Conservation (phyloP, 2,113 vertebrate genomes). For the Atlantisia rogersi region DNA sequence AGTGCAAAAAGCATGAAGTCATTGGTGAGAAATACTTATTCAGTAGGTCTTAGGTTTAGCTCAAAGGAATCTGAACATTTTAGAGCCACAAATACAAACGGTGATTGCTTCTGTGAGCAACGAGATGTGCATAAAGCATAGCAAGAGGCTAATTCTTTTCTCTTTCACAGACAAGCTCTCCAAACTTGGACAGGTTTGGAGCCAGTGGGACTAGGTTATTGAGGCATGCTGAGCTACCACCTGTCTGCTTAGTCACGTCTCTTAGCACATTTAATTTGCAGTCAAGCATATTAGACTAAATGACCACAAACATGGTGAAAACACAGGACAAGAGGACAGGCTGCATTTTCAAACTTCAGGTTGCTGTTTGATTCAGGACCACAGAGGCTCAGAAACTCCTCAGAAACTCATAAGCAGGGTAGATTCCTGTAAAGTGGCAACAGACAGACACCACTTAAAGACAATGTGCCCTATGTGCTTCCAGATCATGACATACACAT, state of each 20-base stretch:
- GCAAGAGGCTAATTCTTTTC: background rate
- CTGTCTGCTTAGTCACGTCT: background rate
- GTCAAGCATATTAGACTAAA: background rate
- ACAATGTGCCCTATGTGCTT: accelerated
- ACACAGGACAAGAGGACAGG: background rate
- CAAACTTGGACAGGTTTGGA: background rate
- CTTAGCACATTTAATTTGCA: background rate
- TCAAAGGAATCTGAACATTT: background rate
- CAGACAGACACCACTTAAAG: background rate
- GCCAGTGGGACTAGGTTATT: background rate
- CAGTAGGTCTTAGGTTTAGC: background rate
- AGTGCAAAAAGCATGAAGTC: background rate
- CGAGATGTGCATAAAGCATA: background rate
- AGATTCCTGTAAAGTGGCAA: background rate
- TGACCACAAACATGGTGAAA: background rate
- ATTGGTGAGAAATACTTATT: background rate
- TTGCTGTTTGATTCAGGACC: background rate
- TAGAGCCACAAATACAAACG: background rate
- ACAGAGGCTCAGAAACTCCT: background rate
- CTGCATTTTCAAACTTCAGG: background rate
- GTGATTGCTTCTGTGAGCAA: background rate
- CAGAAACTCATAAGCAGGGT: background rate
- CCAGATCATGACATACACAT: background rate
- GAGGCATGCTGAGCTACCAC: background rate
- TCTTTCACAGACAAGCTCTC: background rate